Conservation (phyloP, 1,140 invertebrate species). For the Oscheius sp. region DNA sequence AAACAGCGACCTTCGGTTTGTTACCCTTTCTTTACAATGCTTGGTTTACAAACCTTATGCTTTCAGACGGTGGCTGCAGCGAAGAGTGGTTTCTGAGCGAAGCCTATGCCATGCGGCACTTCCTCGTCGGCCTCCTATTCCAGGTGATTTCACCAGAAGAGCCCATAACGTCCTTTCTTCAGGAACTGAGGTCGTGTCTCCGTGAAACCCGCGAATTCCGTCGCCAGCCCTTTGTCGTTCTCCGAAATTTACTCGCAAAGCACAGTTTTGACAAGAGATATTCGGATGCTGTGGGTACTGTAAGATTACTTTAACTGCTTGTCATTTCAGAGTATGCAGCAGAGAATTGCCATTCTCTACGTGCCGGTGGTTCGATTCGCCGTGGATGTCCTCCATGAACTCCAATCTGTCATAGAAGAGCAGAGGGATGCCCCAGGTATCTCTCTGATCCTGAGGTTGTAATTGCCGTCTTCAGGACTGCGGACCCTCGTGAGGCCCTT, state of each 20-base stretch:
- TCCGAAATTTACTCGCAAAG: constrained; percentile 83
- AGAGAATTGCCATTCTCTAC: constrained; percentile 81
- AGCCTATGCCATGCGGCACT: constrained; percentile 84
- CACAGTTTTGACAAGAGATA: constrained; percentile 90
- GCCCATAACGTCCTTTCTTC: too few species aligned
- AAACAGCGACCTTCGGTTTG: too few species aligned
- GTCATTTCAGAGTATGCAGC: constrained; percentile 72
- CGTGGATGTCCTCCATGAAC: constrained; percentile 73
- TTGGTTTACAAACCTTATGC: neutral
- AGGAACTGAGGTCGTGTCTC: constrained; percentile 74
- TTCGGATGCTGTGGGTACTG: constrained; percentile 63
- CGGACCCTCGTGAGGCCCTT: neutral
- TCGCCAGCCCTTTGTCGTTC: constrained; percentile 73
- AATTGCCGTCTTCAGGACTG: neutral
- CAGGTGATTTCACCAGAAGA: too few species aligned
- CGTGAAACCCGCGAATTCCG: constrained; percentile 78
- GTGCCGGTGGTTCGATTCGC: constrained; percentile 83
- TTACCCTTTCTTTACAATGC: too few species aligned
- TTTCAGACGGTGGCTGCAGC: constrained; percentile 48
- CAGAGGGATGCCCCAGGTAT: neutral
- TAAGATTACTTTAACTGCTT: constrained; percentile 6
- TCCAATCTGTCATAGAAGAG: constrained; percentile 60
- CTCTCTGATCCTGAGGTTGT: neutral
- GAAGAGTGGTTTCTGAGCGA: constrained; percentile 70
- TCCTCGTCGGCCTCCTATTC: constrained; percentile 77